Conservation (phyloP, 2,888 invertebrate genomes). For the Luperina testacea region DNA sequence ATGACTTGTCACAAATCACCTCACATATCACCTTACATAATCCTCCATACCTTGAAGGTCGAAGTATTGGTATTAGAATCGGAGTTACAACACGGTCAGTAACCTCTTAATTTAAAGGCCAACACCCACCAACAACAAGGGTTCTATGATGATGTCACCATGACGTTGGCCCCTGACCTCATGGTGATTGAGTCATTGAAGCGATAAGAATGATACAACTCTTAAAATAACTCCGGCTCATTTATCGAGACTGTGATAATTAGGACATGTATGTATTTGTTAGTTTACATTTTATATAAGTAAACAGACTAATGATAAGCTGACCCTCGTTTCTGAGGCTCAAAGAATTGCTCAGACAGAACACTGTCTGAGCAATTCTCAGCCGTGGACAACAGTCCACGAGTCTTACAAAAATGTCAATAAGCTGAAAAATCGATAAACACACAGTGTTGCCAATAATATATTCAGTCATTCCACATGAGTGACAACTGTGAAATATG, state of each 20-base stretch:
- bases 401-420: conserved; percentile 28
- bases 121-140: conserved; percentile 67
- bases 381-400: too few species aligned
- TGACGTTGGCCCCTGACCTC: conserved; percentile 71
- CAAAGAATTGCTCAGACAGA: conserved; percentile 22
- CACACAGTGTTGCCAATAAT: conserved; percentile 37
- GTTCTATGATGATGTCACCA: conserved; percentile 69
- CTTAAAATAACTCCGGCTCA: conserved; percentile 60
- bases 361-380: too few species aligned
- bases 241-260: conserved; percentile 61
- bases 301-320: not conserved
- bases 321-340: conserved; percentile 19
- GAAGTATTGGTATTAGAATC: conserved; percentile 41
- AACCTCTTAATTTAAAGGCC: conserved; percentile 70
- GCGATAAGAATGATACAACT: conserved; percentile 69
- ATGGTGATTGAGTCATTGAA: conserved; percentile 66
- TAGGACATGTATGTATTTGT: conserved; percentile 36
- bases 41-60: conserved; percentile 52
- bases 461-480: conserved; percentile 40
- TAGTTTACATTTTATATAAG: conserved; percentile 33
- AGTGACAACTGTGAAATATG: conserved; percentile 54
- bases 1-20: conserved; percentile 45
- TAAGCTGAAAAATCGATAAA: conserved; percentile 31
- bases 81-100: conserved; percentile 56
- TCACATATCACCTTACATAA: conserved; percentile 38